phyloP scores from a whole-genome alignment of 2,797 vertebrate species.

The Dipus sagitta region DNA sequence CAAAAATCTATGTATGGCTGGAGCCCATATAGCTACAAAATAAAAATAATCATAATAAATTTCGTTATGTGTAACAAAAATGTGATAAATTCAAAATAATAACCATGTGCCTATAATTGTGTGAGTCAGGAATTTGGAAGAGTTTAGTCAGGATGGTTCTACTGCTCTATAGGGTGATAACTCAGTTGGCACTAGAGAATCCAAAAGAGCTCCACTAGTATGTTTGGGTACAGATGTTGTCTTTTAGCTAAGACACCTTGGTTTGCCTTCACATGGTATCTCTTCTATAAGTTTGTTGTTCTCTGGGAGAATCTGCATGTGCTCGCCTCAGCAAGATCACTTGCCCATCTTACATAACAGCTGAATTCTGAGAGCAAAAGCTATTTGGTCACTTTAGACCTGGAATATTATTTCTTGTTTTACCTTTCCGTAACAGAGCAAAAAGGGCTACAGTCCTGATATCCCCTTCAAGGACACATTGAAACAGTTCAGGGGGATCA shows the following conservation, averaged over 20 bases:
- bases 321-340: not conserved
- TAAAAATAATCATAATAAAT: not conserved
- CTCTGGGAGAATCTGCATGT: not conserved
- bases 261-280: not conserved
- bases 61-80: not conserved
- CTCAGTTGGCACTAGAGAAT: not conserved
- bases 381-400: not conserved
- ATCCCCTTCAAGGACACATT: too few species aligned
- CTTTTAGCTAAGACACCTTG: not conserved
- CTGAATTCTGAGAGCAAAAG: constrained; percentile 28
- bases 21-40: not conserved
- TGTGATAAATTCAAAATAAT: not conserved
- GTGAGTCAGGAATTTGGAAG: not conserved
- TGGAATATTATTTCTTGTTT: not conserved
- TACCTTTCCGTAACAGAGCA: not conserved
- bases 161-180: not conserved
- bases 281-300: not conserved
- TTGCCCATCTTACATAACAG: constrained; percentile 3
- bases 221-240: not conserved
- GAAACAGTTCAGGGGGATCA: too few species aligned
- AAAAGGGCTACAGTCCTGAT: not conserved
- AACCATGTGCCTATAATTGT: not conserved
- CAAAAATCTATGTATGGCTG: not conserved
- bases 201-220: not conserved
- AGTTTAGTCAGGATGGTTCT: not conserved